Evolutionary conservation across 1,140 invertebrate species (phyloP), one percentile per base, ranked within the genome.

Genomic region (Drosophila ogumai): DNA sequence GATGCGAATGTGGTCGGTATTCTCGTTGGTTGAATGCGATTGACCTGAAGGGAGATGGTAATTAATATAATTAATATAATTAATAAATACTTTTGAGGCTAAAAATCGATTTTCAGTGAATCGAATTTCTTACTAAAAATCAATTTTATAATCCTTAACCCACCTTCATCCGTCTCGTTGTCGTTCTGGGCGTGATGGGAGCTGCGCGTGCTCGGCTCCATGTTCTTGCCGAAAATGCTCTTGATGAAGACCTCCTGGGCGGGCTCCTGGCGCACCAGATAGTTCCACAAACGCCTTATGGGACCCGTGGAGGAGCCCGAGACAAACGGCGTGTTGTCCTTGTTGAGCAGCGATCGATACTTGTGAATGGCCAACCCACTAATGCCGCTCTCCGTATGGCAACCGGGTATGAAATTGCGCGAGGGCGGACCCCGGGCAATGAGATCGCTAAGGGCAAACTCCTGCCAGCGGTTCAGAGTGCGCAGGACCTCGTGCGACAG

Each of bases 241-340:
- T 97, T 95, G 79, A 99, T 98, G 93, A 99, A 99, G 50, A 99
- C 95, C 85, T 99, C 98, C 93, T 99, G 98, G 46, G 99, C 96
- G 36, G 94, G 93, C 93, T 99, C 98, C 93, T 99, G 98, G 50
- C 97, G 94, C 2, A 99, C 96, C 67, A 99, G 93, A 92, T 96
- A 99, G 91, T 96, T 96, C 99, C 99, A 99, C 3, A 99, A 93
- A 19, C 98, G 94, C 74, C 97, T 95, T 1, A 96, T 96, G 1
- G 98, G 96, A 55, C 96, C 95, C 22, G 97, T 95, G 28, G 97
- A 96, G 46, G 95, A 96, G 57, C 96, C 94, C 12, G 94, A 94
- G n/a, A 95, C 94, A 93, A 99, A 99, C 32, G 99, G 99, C 6
- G 98, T 99, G 91, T 99, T 99, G 60, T 96, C 95, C 81, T 97